These are phyloP conservation scores for Lasius fuliginosus DNA, from an alignment of 2,888 invertebrate species.

Conservation along the genomic window DNA sequence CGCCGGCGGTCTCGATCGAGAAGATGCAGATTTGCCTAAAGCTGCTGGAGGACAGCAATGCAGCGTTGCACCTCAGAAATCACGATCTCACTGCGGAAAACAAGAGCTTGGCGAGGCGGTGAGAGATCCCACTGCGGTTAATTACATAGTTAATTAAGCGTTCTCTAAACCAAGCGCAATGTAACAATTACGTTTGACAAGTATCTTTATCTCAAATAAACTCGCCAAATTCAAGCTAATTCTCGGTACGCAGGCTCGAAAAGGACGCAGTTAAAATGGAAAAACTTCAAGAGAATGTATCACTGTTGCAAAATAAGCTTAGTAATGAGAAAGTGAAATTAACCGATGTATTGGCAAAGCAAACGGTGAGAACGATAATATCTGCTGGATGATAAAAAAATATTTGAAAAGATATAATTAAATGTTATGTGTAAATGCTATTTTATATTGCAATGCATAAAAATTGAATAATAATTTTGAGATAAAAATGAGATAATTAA, in stretches of 20 bases:
- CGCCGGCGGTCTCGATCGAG: constrained; percentile 50
- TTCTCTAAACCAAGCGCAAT: background rate
- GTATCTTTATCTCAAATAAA: constrained; percentile 9
- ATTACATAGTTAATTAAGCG: constrained; percentile 7
- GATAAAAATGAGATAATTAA: background rate
- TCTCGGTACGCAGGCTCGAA: constrained; percentile 59
- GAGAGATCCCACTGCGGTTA: constrained; percentile 52
- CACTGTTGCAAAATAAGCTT: constrained; percentile 48
- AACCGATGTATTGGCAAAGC: background rate
- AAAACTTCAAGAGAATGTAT: constrained; percentile 56
- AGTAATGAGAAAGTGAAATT: constrained; percentile 46
- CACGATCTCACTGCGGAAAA: constrained; percentile 79
- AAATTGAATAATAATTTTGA: background rate
- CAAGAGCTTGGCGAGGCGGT: constrained; percentile 76
- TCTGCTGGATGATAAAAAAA: background rate
- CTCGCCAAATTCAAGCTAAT: constrained; percentile 1
- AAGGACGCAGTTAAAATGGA: constrained; percentile 51
- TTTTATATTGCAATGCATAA: background rate
- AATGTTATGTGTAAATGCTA: background rate
- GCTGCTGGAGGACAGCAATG: constrained; percentile 78
- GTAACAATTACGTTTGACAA: constrained; percentile 7
- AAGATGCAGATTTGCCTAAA: constrained; percentile 68
- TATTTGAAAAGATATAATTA: constrained; percentile 15
- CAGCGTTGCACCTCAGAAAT: constrained; percentile 77
- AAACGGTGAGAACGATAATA: constrained; percentile 32